Percentiles rank a stretch among this genome's conserved stretches.
These are phyloP conservation scores for Brenthis daphne DNA, from an alignment of 2,888 invertebrate genomes.

Conservation along the genomic window DNA sequence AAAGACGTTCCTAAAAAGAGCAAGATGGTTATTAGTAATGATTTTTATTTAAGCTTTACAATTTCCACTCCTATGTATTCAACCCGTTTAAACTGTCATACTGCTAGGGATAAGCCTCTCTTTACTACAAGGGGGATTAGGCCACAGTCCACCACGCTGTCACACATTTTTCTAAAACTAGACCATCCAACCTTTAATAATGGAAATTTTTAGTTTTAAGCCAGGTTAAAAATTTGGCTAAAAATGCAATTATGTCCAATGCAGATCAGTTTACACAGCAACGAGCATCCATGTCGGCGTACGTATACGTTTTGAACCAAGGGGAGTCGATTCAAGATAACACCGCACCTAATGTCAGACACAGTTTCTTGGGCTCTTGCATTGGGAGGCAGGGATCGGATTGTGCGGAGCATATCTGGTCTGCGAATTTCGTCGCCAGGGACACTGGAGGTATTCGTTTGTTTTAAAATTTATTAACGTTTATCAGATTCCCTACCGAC, in stretches of 20 bases:
- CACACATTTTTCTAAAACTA: too few species aligned
- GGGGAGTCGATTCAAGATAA: conserved; percentile 64
- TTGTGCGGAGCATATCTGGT: conserved; percentile 87
- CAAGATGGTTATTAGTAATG: too few species aligned
- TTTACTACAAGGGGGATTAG: too few species aligned
- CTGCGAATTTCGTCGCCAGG: conserved; percentile 84
- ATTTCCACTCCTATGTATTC: too few species aligned
- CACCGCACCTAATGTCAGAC: conserved; percentile 82
- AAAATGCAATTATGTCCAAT: neutral
- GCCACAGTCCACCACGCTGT: too few species aligned
- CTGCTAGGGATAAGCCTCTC: too few species aligned
- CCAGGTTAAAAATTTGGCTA: neutral
- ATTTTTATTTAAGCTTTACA: too few species aligned
- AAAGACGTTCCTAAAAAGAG: too few species aligned
- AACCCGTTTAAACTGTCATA: too few species aligned
- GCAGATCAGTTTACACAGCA: conserved; percentile 36
- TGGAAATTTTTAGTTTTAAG: neutral
- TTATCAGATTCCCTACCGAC: neutral
- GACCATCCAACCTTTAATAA: too few species aligned
- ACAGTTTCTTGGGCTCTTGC: conserved; percentile 85
- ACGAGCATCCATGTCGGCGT: conserved; percentile 65
- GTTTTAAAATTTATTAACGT: conserved; percentile 1
- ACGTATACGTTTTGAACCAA: conserved; percentile 64
- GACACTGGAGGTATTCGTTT: conserved; percentile 80
- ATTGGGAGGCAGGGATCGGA: conserved; percentile 76